phyloP scores from a whole-genome alignment of 2,113 vertebrate species.

The Eretmochelys imbricata region DNA sequence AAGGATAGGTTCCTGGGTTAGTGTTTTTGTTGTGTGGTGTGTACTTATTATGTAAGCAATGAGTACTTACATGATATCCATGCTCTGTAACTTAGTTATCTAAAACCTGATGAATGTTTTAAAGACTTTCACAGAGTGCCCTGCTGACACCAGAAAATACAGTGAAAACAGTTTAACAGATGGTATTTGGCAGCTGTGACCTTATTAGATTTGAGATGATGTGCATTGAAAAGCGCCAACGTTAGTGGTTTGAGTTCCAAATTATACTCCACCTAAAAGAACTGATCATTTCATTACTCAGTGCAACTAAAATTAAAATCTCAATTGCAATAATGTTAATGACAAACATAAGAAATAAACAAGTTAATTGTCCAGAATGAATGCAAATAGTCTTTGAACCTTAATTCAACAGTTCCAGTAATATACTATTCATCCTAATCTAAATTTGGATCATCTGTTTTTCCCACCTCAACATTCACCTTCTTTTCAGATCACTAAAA shows the following conservation, averaged over 20 bases:
- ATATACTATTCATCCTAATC: neutral
- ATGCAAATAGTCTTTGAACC: neutral
- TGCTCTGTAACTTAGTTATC: neutral
- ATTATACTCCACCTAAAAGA: neutral
- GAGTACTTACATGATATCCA: neutral
- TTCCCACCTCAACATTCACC: neutral
- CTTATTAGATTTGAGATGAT: neutral
- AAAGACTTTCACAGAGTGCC: neutral
- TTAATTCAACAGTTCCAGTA: neutral
- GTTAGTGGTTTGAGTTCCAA: neutral
- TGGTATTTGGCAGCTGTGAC: neutral
- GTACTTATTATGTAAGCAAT: neutral
- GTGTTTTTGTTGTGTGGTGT: too few species aligned
- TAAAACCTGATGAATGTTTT: conserved; percentile 24
- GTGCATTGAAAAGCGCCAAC: neutral
- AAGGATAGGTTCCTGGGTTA: too few species aligned
- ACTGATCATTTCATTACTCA: neutral
- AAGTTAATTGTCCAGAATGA: conserved; percentile 2
- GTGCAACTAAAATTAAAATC: neutral
- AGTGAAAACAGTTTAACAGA: neutral
- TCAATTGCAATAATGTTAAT: conserved; percentile 5
- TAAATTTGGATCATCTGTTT: neutral
- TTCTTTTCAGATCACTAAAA: neutral
- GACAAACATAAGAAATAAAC: neutral
- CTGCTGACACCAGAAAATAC: neutral